These are phyloP conservation scores for Cataglyphis livida DNA, from an alignment of 2,888 invertebrate genomes.

Conservation along the genomic window DNA sequence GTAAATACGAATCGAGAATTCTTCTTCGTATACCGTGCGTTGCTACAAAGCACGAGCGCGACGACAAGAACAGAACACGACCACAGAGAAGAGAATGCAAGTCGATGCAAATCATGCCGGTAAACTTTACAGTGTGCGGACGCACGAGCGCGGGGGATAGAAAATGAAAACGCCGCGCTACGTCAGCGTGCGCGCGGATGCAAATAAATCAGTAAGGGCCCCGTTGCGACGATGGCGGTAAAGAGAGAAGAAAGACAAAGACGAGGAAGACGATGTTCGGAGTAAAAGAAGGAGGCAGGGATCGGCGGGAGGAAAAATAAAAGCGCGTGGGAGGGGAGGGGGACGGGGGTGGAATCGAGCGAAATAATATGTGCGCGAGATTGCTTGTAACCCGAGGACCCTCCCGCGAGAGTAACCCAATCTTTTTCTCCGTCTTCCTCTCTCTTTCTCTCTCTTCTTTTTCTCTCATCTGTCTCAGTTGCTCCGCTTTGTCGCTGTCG, in stretches of 20 bases:
- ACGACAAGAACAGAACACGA: conserved; percentile 38
- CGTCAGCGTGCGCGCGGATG: conserved; percentile 64
- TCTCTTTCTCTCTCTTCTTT: background rate
- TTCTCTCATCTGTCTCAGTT: conserved; percentile 21
- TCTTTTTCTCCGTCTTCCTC: conserved; percentile 67
- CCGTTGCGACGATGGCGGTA: conserved; percentile 43
- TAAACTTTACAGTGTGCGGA: conserved; percentile 84
- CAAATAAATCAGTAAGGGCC: conserved; percentile 80
- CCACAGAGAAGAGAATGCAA: conserved; percentile 70
- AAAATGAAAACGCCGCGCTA: conserved; percentile 81
- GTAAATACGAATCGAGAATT: conserved; percentile 17
- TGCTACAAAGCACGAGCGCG: conserved; percentile 8
- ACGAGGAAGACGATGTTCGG: conserved; percentile 61
- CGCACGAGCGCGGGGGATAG: conserved; percentile 78
- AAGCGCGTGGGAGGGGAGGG: conserved; percentile 49
- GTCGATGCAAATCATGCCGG: conserved; percentile 84
- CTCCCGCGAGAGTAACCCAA: conserved; percentile 79
- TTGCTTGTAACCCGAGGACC: conserved; percentile 84
- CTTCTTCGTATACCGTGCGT: background rate
- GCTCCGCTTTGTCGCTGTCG: conserved; percentile 25
- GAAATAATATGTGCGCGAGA: conserved; percentile 83
- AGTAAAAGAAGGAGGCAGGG: conserved; percentile 61
- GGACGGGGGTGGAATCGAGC: conserved; percentile 69
- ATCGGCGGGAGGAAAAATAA: conserved; percentile 39
- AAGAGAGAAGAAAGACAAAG: conserved; percentile 36